phyloP scores from a whole-genome alignment of 2,888 invertebrate genomes.

The Magallana nippona region DNA sequence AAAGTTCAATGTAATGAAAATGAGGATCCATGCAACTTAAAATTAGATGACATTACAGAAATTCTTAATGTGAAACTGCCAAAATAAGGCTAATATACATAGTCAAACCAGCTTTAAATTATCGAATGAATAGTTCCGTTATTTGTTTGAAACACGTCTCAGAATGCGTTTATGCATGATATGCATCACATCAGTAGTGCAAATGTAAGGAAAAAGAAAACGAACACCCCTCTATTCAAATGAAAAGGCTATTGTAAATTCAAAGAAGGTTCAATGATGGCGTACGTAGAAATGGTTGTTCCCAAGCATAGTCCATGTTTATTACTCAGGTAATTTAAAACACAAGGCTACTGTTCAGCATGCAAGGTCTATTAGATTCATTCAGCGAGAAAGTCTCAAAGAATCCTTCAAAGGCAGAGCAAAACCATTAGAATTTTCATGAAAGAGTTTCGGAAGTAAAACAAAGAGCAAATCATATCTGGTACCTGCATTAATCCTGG shows the following conservation, averaged over 20 bases:
- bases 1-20: no score
- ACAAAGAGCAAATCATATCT: neutral
- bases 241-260: neutral
- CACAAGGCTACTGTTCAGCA: neutral
- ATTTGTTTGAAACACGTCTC: neutral
- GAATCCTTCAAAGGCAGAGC: neutral
- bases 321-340: neutral
- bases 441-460: neutral
- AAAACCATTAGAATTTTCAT: slow-evolving; percentile 10
- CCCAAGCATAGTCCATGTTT: neutral
- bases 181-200: neutral
- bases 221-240: neutral
- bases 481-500: neutral
- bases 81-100: no score
- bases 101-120: no score
- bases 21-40: no score
- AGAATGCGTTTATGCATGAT: neutral
- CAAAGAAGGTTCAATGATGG: neutral
- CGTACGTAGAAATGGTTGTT: neutral
- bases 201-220: neutral
- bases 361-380: neutral
- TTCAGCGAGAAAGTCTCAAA: neutral
- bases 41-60: no score
- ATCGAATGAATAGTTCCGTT: no score
- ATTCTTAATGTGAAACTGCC: no score